Evolutionary conservation across 2,113 vertebrate genomes (phyloP).

Genomic region (Rhea pennata): DNA sequence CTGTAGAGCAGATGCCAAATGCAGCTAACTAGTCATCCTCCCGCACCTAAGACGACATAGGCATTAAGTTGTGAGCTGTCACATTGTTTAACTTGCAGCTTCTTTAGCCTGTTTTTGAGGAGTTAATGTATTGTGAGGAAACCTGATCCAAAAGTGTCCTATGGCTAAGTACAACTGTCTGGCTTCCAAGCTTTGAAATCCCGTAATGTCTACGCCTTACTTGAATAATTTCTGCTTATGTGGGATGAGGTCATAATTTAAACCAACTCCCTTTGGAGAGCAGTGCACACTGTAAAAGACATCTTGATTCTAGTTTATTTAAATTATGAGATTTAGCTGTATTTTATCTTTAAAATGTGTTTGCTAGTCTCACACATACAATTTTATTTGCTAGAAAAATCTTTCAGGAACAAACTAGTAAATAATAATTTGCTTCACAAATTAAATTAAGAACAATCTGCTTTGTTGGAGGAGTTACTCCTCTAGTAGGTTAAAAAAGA

Average conservation of each 20-base stretch:
- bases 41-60: rapidly evolving
- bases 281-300: not conserved
- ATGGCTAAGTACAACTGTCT: not conserved
- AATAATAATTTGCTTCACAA: not conserved
- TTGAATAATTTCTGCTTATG: not conserved
- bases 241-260: not conserved
- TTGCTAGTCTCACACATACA: not conserved
- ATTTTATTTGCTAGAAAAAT: not conserved
- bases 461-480: not conserved
- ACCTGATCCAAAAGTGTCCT: not conserved
- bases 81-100: rapidly evolving
- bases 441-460: not conserved
- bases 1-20: not conserved
- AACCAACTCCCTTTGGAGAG: not conserved
- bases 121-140: not conserved
- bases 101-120: not conserved
- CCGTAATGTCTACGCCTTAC: not conserved
- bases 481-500: not conserved
- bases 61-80: rapidly evolving
- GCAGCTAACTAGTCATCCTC: not conserved
- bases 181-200: not conserved
- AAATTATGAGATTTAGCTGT: not conserved
- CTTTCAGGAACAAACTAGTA: not conserved
- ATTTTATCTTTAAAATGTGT: not conserved
- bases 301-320: not conserved